Percentiles rank a stretch among this genome's conserved stretches.
Evolutionary conservation across 2,113 vertebrate genomes (phyloP).

Genomic region (Chlamydotis undulata): DNA sequence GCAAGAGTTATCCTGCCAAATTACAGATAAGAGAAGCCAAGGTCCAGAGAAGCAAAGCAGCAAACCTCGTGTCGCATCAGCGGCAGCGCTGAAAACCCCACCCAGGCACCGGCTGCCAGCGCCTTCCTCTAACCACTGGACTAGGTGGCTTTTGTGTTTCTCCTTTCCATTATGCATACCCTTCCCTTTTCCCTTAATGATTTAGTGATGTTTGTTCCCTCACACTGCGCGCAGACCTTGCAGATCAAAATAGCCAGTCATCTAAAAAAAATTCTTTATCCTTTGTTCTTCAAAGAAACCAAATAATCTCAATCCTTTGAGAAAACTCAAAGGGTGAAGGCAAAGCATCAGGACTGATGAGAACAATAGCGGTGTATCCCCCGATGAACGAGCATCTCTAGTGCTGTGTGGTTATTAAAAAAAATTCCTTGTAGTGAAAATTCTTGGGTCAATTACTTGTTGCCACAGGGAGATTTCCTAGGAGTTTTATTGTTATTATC

Average conservation of each 20-base stretch:
- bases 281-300: conserved; percentile 76
- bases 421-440: conserved; percentile 58
- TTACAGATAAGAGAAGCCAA: background rate
- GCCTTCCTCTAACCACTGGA: background rate
- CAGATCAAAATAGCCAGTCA: conserved; percentile 76
- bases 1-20: background rate
- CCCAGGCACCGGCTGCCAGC: background rate
- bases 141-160: conserved; percentile 41
- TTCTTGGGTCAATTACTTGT: conserved; percentile 74
- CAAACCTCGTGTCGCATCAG: background rate
- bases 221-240: conserved; percentile 67
- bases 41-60: background rate
- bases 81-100: background rate
- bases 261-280: conserved; percentile 64
- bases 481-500: conserved; percentile 55
- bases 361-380: conserved; percentile 68
- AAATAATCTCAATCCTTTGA: conserved; percentile 74
- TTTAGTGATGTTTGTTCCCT: conserved; percentile 75
- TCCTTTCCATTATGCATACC: conserved; percentile 71
- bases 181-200: conserved; percentile 69
- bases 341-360: conserved; percentile 66
- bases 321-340: conserved; percentile 75
- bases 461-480: conserved; percentile 64
- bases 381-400: conserved; percentile 44
- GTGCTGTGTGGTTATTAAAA: conserved; percentile 66